Base-by-base conservation (phyloP, 2,888 invertebrate genomes). In the Coelinius sp. region DNA sequence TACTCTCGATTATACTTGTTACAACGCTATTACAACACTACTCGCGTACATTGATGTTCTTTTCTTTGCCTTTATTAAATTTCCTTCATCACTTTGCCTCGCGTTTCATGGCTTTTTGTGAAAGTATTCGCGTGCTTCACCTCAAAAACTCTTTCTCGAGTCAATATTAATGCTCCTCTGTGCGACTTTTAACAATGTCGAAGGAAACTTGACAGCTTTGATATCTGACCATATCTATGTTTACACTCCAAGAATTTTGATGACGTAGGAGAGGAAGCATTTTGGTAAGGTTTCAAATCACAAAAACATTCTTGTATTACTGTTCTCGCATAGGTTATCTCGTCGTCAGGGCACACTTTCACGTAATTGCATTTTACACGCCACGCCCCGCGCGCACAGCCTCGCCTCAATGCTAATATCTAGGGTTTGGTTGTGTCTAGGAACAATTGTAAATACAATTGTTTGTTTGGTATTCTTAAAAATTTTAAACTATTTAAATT, bases 361-460 rank as follows among this genome's bases (percentile, higher is more conserved):
- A 77, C 79, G 80, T 83, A 82, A 84, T 84, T 81, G 81, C 81
- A 80, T 81, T 81, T 83, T 74, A 75, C 78, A 73, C 75, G 78
- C 78, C 82, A 79, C 79, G 79, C 78, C 76, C 76, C 73, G 74
- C 76, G 73, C 71, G 72, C 65, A 68, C 78, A 76, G 79, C 75
- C 78, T 76, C 80, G 75, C 77, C 80, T 79, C 74, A 79, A 81
- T 82, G 83, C 77, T 79, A 81, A 81, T 80, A 80, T 73, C 75
- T 76, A 77, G 77, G 77, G 78, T 77, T 80, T 70, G 78, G 80
- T 72, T 70, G 67, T 67, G 41, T 49, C 68, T 72, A 69, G 35
- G 31, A 14, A 27, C 14, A n/a, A 56, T 35, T 59, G 35, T 31
- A 20, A 59, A 20, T 35, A 49, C 77, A 68, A 77, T 77, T 77